Evolutionary conservation across 2,797 vertebrate species (phyloP).

Genomic region (Spheniscus humboldti): DNA sequence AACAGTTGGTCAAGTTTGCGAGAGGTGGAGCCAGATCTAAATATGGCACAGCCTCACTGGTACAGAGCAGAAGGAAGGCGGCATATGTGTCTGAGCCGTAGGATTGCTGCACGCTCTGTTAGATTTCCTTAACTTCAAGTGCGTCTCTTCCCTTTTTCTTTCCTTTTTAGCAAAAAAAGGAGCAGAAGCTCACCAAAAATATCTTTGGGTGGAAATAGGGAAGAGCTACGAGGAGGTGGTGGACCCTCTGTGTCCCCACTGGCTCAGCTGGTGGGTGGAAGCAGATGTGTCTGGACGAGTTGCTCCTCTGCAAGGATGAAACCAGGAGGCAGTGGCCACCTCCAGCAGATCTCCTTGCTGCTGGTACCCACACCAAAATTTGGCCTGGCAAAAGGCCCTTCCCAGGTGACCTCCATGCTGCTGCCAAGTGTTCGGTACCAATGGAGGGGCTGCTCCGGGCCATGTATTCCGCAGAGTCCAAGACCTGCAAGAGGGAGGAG

Average conservation of each 20-base stretch:
- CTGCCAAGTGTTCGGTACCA: background rate
- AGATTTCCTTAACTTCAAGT: slow-evolving; percentile 39
- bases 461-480: background rate
- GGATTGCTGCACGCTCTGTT: slow-evolving; percentile 24
- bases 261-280: background rate
- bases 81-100: slow-evolving; percentile 49
- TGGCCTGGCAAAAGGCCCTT: background rate
- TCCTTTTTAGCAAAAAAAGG: slow-evolving; percentile 6
- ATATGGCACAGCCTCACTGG: slow-evolving; percentile 21
- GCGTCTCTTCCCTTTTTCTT: background rate
- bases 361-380: background rate
- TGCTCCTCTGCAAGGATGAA: background rate
- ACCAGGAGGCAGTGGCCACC: background rate
- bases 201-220: background rate
- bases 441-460: background rate
- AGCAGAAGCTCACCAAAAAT: background rate
- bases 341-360: background rate
- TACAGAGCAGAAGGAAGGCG: slow-evolving; percentile 34
- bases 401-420: background rate
- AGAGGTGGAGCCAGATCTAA: slow-evolving; percentile 51
- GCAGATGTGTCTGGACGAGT: background rate
- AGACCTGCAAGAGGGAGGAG: background rate
- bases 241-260: background rate
- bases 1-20: slow-evolving; percentile 48
- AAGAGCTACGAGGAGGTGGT: background rate